Conservation (phyloP, 2,797 vertebrate species). For the Steatocranus sp. region DNA sequence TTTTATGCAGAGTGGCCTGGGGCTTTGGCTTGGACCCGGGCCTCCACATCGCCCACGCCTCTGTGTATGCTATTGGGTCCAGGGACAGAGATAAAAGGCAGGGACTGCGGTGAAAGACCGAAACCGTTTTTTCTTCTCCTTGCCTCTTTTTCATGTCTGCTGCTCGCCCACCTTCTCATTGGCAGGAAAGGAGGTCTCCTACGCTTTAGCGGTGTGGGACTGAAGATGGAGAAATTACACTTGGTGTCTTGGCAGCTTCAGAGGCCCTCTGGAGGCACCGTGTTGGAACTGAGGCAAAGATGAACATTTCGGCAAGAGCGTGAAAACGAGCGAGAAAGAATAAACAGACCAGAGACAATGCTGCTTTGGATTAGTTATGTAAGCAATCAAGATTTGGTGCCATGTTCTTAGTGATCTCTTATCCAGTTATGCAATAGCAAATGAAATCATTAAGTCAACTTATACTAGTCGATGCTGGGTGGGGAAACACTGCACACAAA, state of each 20-base stretch:
- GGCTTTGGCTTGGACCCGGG: slow-evolving; percentile 4
- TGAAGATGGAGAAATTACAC: slow-evolving; percentile 59
- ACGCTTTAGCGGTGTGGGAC: slow-evolving; percentile 51
- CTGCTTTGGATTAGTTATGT: slow-evolving; percentile 56
- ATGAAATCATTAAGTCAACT: slow-evolving; percentile 2
- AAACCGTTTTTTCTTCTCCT: slow-evolving; percentile 13
- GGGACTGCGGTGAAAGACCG: background rate
- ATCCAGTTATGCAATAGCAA: slow-evolving; percentile 18
- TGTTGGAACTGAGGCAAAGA: slow-evolving; percentile 37
- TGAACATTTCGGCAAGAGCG: slow-evolving; percentile 29
- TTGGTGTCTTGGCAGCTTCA: slow-evolving; percentile 57
- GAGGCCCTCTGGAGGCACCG: slow-evolving; percentile 36
- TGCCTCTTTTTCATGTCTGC: slow-evolving; percentile 41
- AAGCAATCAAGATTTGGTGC: slow-evolving; percentile 40
- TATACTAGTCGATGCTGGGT: background rate
- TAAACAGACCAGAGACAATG: slow-evolving; percentile 42
- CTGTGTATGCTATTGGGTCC: slow-evolving; percentile 8
- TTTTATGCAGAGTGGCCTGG: background rate
- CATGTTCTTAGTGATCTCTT: slow-evolving; percentile 22
- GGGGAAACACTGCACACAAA: background rate
- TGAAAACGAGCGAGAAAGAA: slow-evolving; percentile 20
- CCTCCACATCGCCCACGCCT: slow-evolving; percentile 51
- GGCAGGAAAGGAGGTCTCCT: slow-evolving; percentile 59
- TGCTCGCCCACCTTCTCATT: slow-evolving; percentile 65
- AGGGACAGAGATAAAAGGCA: slow-evolving; percentile 53